These are phyloP conservation scores for Zeugodacus cucurbitae DNA, from an alignment of 1,140 invertebrate genomes.

Conservation along the genomic window DNA sequence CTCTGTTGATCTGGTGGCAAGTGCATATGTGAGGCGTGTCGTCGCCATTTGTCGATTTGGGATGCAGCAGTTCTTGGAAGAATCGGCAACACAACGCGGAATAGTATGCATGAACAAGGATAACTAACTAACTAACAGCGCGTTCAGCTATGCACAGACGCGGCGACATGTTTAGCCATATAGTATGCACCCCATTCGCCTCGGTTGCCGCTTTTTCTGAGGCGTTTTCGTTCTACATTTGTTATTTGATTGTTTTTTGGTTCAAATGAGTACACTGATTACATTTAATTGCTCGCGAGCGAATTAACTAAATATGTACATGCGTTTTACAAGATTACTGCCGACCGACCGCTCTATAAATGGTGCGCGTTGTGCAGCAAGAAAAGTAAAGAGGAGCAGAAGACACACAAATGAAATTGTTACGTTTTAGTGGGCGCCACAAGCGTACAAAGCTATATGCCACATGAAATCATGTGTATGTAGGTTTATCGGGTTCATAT, in stretches of 20 bases:
- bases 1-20: background rate
- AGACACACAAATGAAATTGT: background rate
- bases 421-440: background rate
- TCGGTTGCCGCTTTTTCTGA: background rate
- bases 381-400: background rate
- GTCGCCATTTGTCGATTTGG: slow-evolving; percentile 19
- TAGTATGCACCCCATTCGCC: background rate
- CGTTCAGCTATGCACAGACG: background rate
- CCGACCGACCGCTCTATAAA: background rate
- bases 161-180: background rate
- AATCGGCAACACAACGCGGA: background rate
- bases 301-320: background rate
- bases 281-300: slow-evolving; percentile 13
- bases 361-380: background rate
- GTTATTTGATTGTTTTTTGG: background rate
- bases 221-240: background rate
- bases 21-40: background rate
- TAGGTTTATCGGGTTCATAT: background rate
- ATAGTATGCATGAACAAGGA: slow-evolving; percentile 1
- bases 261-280: background rate
- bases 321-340: background rate
- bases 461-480: background rate
- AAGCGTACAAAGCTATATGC: background rate
- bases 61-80: slow-evolving; percentile 19
- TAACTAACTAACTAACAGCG: background rate